phyloP scores from a whole-genome alignment of 2,888 invertebrate genomes.

The Margaritifera margaritifera region DNA sequence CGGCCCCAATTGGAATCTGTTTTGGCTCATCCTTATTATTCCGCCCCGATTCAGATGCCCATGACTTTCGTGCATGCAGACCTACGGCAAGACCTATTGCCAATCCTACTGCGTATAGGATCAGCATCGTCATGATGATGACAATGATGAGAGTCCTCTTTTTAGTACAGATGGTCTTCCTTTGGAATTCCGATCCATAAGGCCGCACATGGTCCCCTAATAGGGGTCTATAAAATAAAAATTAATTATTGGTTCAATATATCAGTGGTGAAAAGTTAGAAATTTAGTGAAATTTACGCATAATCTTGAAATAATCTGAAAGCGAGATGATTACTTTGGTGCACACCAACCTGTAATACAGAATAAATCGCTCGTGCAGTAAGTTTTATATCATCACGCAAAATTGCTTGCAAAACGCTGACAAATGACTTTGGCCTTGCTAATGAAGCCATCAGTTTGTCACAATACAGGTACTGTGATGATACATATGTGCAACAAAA shows the following conservation, averaged over 20 bases:
- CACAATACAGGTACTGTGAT: too few species aligned
- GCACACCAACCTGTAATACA: too few species aligned
- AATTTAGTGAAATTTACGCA: too few species aligned
- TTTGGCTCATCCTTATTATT: neutral
- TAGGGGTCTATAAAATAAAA: constrained; percentile 18
- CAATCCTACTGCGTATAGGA: constrained; percentile 24
- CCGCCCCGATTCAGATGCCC: neutral
- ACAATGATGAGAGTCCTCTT: constrained; percentile 14
- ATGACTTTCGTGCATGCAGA: neutral
- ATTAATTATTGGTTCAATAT: neutral
- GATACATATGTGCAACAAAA: too few species aligned
- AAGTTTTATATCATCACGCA: too few species aligned
- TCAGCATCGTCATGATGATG: constrained; percentile 12
- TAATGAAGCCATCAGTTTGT: too few species aligned
- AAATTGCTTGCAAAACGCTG: too few species aligned
- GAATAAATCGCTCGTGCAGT: too few species aligned
- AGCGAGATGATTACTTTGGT: too few species aligned
- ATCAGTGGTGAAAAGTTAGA: too few species aligned
- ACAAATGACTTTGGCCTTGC: too few species aligned
- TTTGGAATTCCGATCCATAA: constrained; percentile 3
- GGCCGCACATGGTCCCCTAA: constrained; percentile 21
- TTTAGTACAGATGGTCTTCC: constrained; percentile 9
- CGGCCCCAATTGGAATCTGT: constrained; percentile 31
- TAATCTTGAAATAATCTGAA: too few species aligned
- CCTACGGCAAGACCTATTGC: constrained; percentile 22